phyloP scores from a whole-genome alignment of 2,888 invertebrate species.

The Macaria liturata region DNA sequence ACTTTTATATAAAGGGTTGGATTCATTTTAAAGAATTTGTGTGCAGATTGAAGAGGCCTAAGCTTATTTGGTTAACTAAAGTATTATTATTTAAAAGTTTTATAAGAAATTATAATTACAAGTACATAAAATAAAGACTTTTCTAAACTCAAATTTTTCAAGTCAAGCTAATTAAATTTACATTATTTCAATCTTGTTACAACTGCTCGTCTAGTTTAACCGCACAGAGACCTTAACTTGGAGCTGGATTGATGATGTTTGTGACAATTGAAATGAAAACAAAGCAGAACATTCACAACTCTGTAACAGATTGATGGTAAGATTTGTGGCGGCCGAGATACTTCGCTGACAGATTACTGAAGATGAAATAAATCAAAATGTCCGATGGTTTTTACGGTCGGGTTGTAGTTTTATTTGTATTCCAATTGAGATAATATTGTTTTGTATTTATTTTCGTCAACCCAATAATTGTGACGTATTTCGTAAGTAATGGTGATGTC shows the following conservation, averaged over 20 bases:
- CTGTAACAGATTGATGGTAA: conserved; percentile 50
- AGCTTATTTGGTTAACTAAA: too few species aligned
- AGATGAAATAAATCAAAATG: conserved; percentile 47
- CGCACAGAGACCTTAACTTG: conserved; percentile 26
- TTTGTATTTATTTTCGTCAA: conserved; percentile 22
- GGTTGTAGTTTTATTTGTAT: conserved; percentile 35
- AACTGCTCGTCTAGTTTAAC: neutral
- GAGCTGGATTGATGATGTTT: conserved; percentile 38
- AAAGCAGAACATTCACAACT: conserved; percentile 43
- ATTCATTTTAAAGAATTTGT: too few species aligned
- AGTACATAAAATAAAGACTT: too few species aligned
- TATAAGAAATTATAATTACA: too few species aligned
- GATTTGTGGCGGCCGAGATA: conserved; percentile 46
- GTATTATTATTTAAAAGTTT: too few species aligned
- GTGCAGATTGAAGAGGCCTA: too few species aligned
- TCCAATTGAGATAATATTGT: conserved; percentile 21
- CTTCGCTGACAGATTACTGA: conserved; percentile 50
- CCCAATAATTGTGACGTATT: conserved; percentile 22
- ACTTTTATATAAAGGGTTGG: too few species aligned
- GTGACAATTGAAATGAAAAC: conserved; percentile 49
- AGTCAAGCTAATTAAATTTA: too few species aligned
- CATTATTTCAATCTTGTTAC: too few species aligned
- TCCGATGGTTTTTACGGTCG: conserved; percentile 39
- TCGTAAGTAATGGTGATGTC: conserved; percentile 11
- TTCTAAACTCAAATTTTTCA: too few species aligned